Base-by-base conservation (phyloP, 92 coral and sea anemone species). In the Micromussa lordhowensis region DNA sequence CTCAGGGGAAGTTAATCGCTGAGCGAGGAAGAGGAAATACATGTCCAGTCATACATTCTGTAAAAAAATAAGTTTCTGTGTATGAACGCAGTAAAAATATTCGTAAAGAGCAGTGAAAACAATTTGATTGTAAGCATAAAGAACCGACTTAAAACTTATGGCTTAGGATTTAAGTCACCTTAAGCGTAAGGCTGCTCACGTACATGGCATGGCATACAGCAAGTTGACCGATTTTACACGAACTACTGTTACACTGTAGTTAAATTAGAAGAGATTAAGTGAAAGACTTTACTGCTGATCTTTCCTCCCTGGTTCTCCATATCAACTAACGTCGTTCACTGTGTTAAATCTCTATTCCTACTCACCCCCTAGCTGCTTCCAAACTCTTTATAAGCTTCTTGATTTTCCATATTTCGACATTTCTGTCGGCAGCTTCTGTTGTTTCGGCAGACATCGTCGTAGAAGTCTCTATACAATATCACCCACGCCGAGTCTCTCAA, bases 341-440 rank as follows among this genome's bases (percentile, higher is more conserved):
- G 14, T 16, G 7, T n/a, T 19, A 30, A n/a, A 11, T 77, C 32
- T 76, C 26, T 49, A 44, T 53, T 72, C 18, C 54, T 30, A 79
- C 93, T 94, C 84, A 97, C 99, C 99, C 99, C 85, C 99, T 95
- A 19, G 99, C 99, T 24, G 99, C 99, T 88, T 97, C 99, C 53
- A 97, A 92, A 92, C 99, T 97, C 83, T 97, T 97, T 32, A 97
- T 97, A 68, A 97, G 90, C 84, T 95, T 97, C 87, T 97, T 97
- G 86, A 97, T 97, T 92, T 97, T 97, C 99, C 99, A 97, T 79
- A 97, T 97, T 91, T 97, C 99, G 68, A 97, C 99, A 92, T 97
- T 97, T 89, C 99, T 93, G 77, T 97, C 99, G 26, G 99, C 96
- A 22, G 96, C 98, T 79, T 97, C 99, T 38, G 97, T 91, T 15